These are phyloP conservation scores for Lasiurus borealis DNA, from an alignment of 2,113 vertebrate species.

Conservation along the genomic window DNA sequence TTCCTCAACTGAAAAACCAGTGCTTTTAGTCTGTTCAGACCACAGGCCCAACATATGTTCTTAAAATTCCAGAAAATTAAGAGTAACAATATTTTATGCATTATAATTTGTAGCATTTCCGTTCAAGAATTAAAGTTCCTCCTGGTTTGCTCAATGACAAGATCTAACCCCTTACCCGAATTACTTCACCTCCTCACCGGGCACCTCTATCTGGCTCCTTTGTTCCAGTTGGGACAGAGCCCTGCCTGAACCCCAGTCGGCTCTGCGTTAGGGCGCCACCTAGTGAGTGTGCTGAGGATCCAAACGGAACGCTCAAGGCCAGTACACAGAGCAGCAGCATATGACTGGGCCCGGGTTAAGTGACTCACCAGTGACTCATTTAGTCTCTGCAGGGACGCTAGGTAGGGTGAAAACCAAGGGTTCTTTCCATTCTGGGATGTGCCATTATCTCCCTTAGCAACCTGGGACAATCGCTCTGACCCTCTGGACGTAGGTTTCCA, in stretches of 20 bases:
- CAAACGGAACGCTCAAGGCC: not conserved
- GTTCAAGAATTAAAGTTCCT: not conserved
- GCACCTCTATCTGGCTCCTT: not conserved
- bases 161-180: not conserved
- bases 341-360: not conserved
- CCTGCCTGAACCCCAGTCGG: not conserved
- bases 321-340: not conserved
- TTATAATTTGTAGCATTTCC: conserved; percentile 45
- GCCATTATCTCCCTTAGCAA: not conserved
- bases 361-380: not conserved
- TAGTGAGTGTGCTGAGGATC: not conserved
- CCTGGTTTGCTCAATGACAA: not conserved
- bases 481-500: not conserved
- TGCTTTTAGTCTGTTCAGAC: conserved; percentile 81
- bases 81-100: conserved; percentile 73
- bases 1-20: conserved; percentile 74
- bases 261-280: conserved; percentile 41
- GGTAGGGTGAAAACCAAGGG: not conserved
- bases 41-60: conserved; percentile 63
- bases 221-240: not conserved
- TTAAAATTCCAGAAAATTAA: conserved; percentile 82
- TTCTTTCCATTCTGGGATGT: not conserved
- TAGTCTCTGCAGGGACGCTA: not conserved
- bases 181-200: not conserved
- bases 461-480: not conserved